Evolutionary conservation across 2,888 invertebrate species (phyloP), one percentile per base, ranked within the genome.

Genomic region (Antheraea yamamai): DNA sequence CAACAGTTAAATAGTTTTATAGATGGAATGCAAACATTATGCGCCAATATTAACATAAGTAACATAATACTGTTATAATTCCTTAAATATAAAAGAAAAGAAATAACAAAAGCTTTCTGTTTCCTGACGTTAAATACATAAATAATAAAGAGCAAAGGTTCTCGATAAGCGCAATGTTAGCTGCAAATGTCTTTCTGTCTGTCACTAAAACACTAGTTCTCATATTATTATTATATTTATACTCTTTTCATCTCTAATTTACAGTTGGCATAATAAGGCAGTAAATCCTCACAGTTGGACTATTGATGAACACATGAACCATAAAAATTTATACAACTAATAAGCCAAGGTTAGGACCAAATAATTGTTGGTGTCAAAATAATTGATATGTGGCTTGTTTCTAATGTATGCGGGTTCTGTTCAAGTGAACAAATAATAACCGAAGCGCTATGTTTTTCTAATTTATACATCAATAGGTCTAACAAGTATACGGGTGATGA

Each of bases 361-460:
- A 88, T 88, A 88, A 85, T 85, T 85, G 85, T 89, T 81, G 88
- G 82, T 91, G 93, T 93, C 92, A 93, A 85, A 89, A 85, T 91
- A 93, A 93, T 92, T 93, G 91, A 92, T 93, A 91, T 93, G 92
- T 92, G 86, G 89, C 89, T 83, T 85, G 87, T 87, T 87, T 84
- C 84, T 87, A 86, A 87, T 84, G 83, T 83, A 94, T 94, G 94
- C 94, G 94, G 94, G 94, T 87, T 82, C 84, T 76, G 71, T 76
- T 73, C 77, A 82, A 81, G 64, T 80, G 85, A 85, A 84, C 84
- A 84, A 83, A 80, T 81, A 74, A 76, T 74, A 68, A 74, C 68
- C n/a, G 61, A 74, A 75, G 77, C 74, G 78, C 78, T 81, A 83
- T 85, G 85, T 89, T 89, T 89, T 87, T 91, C 85, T 88, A 90